Base-by-base conservation (phyloP, 1,140 invertebrate species). In the Ceratitis capitata region DNA sequence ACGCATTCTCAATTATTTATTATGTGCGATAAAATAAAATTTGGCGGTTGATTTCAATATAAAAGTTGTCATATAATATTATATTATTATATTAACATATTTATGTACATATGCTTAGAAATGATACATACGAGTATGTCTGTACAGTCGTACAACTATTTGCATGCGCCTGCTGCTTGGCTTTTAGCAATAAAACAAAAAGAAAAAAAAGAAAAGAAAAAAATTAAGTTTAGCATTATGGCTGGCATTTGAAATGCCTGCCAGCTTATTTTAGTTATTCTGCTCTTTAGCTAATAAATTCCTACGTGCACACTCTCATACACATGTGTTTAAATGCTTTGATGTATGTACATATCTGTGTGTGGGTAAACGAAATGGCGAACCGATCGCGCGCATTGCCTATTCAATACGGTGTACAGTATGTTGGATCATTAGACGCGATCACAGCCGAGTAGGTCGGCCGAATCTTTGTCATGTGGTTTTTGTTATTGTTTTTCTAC, bases 1-100 rank as follows among this genome's bases (percentile, higher is more conserved):
- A 69, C 61, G 61, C 32, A 69, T 39, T 69, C n/a, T 35, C 61
- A 69, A 39, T 69, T 69, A 39, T 69, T 69, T 35, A 35, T 69
- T 69, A 69, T 61, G 58, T 12, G 58, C 26, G 26, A 32, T 10
- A 61, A 61, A 32, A 16, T 12, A 61, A 58, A 61, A 56, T 56
- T 61, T 61, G 58, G 58, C 26, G 26, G 0, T 61, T 32, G 58
- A 23, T 61, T 61, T 61, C 12, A 32, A n/a, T 61, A 26, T 61
- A 61, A 32, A 61, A 29, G 26, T 69, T 35, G 12, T 35, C 39
- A 69, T 14, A 69, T 29, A 69, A 69, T 69, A 19, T 16, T n/a
- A n/a, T n/a, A n/a, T n/a, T n/a, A n/a, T n/a, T n/a, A 2, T 69
- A 69, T 35, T 69, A 32, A 35, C 61, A 35, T 69, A 35, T 35